phyloP scores from a whole-genome alignment of 2,113 vertebrate species.

The Lophochroa leadbeateri region DNA sequence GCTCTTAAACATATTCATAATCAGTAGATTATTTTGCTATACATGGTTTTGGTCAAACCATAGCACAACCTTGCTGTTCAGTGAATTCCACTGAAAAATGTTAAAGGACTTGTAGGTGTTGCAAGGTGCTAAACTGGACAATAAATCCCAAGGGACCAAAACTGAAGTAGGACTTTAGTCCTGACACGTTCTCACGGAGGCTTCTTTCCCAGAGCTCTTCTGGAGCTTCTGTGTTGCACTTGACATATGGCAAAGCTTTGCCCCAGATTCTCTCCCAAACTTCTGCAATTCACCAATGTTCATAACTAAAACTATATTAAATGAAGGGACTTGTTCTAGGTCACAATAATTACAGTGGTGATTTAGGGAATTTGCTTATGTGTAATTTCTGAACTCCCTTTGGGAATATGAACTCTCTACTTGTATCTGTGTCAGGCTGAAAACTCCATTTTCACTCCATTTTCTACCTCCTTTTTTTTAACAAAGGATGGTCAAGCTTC shows the following conservation, averaged over 20 bases:
- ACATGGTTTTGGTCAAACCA: not conserved
- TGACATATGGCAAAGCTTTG: not conserved
- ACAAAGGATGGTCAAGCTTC: rapidly evolving
- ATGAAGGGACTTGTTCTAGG: constrained; percentile 17
- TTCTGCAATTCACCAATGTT: not conserved
- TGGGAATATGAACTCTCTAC: not conserved
- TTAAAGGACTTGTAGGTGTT: not conserved
- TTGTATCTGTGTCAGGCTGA: constrained; percentile 23
- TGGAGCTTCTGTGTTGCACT: not conserved
- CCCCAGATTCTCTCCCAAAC: constrained; percentile 8
- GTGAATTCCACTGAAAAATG: not conserved
- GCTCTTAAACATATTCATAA: not conserved
- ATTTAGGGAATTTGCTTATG: constrained; percentile 44
- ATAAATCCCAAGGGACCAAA: not conserved
- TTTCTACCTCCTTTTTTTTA: not conserved
- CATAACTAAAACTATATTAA: constrained; percentile 24
- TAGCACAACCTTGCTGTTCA: not conserved
- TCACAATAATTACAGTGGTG: constrained; percentile 46
- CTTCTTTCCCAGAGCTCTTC: not conserved
- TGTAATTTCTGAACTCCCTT: not conserved
- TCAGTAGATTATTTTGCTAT: not conserved
- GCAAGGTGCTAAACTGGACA: not conserved
- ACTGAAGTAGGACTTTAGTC: not conserved
- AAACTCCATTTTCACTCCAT: not conserved
- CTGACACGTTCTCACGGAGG: not conserved